Base-by-base conservation (phyloP, 2,113 vertebrate species). In the Ellobius talpinus region DNA sequence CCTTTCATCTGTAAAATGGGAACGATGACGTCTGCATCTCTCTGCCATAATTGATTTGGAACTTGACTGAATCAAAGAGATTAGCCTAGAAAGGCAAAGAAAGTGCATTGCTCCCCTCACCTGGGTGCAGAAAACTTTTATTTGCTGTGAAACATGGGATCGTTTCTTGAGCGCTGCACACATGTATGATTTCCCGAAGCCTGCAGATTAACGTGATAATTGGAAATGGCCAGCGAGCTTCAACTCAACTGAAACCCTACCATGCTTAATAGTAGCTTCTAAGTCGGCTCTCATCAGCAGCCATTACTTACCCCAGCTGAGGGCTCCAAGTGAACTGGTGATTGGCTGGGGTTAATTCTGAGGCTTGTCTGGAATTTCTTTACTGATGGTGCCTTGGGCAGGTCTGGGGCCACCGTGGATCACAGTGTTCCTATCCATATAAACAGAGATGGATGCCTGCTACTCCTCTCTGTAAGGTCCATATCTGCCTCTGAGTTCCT, bases 171-270 rank as follows among this genome's bases (percentile, higher is more conserved):
- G 45, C 68, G 36, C 36, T 78, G 16, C 0, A 0, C 77, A 52
- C 72, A 76, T 89, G 58, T 66, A 0, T 68, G 76, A 82, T 73
- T 93, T 95, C 79, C 72, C 92, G 92, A 95, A 84, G 87, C 79
- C 31, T 17, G 26, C 31, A 93, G 87, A 88, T 90, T 55, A 96
- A 97, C 52, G 10, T n/a, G 63, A 90, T 86, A 1, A 58, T 16
- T 84, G 76, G 85, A 92, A 89, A 66, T 24, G 70, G 82, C 39
- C 29, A 14, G 31, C 50, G 58, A 55, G 74, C 79, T 91, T 55
- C 36, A 77, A 87, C 79, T 86, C 63, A 68, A 81, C 33, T n/a
- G 45, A 96, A 94, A 68, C 66, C 47, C 58, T 68, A 4, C 61
- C 82, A 74, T 50, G 82, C 50, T 82, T 76, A 72, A 26, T 63